Conservation (phyloP, 2,113 vertebrate species). For the Prunella fulvescens region DNA sequence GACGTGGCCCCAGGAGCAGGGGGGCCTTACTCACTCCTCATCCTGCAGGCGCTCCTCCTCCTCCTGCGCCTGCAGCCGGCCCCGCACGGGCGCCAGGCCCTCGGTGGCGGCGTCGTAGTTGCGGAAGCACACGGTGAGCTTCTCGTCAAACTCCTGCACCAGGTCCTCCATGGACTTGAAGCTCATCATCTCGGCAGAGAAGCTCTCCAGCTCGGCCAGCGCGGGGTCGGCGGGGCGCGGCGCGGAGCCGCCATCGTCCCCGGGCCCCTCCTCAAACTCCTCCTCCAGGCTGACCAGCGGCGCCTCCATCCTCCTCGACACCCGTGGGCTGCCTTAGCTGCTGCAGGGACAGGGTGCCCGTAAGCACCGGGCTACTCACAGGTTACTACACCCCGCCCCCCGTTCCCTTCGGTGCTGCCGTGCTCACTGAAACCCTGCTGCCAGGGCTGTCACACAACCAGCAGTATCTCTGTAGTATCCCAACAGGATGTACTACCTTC, state of each 20-base stretch:
- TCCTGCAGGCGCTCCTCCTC: conserved; percentile 60
- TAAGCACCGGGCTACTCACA: background rate
- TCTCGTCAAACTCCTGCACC: conserved; percentile 60
- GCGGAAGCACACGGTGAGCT: conserved; percentile 62
- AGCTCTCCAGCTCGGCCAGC: conserved; percentile 54
- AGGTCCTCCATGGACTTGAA: conserved; percentile 66
- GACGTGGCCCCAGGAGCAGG: background rate
- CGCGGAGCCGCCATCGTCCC: background rate
- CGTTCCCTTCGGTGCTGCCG: accelerated
- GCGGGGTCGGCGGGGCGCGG: background rate
- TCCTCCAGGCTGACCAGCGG: conserved; percentile 61
- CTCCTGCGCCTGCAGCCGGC: conserved; percentile 17
- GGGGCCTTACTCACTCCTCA: conserved; percentile 49
- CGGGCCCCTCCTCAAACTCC: conserved; percentile 34
- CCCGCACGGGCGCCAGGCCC: conserved; percentile 38
- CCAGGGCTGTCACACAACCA: background rate
- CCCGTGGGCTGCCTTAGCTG: background rate
- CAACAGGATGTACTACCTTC: background rate
- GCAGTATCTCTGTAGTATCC: background rate
- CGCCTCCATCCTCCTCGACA: conserved; percentile 30
- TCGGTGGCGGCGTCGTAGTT: conserved; percentile 57
- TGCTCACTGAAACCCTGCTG: background rate
- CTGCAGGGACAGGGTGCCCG: background rate
- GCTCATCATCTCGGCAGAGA: conserved; percentile 57
- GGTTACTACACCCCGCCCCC: background rate